phyloP scores from a whole-genome alignment of 1,140 invertebrate genomes.

The Orchesella cincta region DNA sequence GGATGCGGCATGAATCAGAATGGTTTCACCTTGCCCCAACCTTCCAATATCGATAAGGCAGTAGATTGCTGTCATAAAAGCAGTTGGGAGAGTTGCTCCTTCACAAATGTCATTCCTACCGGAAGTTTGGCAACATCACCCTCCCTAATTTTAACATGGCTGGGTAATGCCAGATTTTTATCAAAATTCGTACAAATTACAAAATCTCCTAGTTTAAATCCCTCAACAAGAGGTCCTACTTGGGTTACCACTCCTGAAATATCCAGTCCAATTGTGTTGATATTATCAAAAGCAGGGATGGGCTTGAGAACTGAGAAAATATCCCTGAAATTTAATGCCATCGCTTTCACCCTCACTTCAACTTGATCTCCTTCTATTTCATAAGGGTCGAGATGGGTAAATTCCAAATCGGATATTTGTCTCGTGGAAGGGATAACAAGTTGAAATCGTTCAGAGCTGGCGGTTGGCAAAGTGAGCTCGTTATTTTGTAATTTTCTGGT shows the following conservation, averaged over 20 bases:
- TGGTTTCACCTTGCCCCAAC: background rate
- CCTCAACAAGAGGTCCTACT: background rate
- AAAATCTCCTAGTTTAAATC: background rate
- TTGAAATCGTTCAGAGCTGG: background rate
- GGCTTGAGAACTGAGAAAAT: slow-evolving; percentile 3
- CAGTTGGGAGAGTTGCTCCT: background rate
- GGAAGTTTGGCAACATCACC: background rate
- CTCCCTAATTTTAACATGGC: background rate
- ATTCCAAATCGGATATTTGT: background rate
- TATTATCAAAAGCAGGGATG: background rate
- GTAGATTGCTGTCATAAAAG: background rate
- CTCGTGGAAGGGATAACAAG: background rate
- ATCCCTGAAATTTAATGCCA: slow-evolving; percentile 12
- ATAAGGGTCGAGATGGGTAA: background rate
- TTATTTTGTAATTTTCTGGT: background rate
- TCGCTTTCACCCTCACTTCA: background rate
- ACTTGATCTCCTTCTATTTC: background rate
- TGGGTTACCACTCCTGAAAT: background rate
- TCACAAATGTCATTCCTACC: background rate
- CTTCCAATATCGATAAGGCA: background rate
- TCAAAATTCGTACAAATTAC: slow-evolving; percentile 1
- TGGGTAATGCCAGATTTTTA: background rate
- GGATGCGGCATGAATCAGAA: slow-evolving; percentile 6
- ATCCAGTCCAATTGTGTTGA: background rate
- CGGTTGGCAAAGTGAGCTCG: background rate